These are phyloP conservation scores for Zaprionus nigranus DNA, from an alignment of 1,140 invertebrate species.

Conservation along the genomic window DNA sequence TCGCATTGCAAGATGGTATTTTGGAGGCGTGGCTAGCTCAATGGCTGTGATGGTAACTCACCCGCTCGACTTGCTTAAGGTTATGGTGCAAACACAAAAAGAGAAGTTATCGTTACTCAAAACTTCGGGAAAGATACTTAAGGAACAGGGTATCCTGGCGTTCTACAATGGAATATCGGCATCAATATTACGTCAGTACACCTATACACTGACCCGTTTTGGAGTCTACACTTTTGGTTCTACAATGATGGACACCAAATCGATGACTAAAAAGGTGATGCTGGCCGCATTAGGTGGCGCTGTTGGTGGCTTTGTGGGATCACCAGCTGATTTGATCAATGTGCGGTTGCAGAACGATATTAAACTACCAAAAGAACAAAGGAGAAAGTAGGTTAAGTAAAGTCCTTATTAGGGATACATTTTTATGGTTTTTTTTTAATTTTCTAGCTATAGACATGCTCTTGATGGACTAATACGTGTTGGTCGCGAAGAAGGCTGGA, in stretches of 20 bases:
- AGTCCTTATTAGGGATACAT: conserved; percentile 85
- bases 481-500: conserved; percentile 92
- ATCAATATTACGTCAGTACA: conserved; percentile 61
- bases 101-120: conserved; percentile 86
- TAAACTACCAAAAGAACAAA: conserved; percentile 41
- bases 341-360: conserved; percentile 69
- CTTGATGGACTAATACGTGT: conserved; percentile 95
- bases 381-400: conserved; percentile 89
- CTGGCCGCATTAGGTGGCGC: conserved; percentile 40
- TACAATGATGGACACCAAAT: conserved; percentile 40
- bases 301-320: conserved; percentile 52
- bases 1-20: conserved; percentile 91
- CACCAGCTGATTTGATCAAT: conserved; percentile 64
- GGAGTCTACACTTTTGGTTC: conserved; percentile 57
- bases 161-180: conserved; percentile 70
- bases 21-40: conserved; percentile 91
- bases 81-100: conserved; percentile 98
- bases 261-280: conserved; percentile 43
- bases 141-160: conserved; percentile 86
- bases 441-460: conserved; percentile 96
- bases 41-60: conserved; percentile 98
- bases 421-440: conserved; percentile 88
- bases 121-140: conserved; percentile 33
- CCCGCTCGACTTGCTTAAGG: conserved; percentile 98
- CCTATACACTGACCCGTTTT: conserved; percentile 62